Evolutionary conservation across 2,113 vertebrate species (phyloP).

Genomic region (Pteropus alecto): DNA sequence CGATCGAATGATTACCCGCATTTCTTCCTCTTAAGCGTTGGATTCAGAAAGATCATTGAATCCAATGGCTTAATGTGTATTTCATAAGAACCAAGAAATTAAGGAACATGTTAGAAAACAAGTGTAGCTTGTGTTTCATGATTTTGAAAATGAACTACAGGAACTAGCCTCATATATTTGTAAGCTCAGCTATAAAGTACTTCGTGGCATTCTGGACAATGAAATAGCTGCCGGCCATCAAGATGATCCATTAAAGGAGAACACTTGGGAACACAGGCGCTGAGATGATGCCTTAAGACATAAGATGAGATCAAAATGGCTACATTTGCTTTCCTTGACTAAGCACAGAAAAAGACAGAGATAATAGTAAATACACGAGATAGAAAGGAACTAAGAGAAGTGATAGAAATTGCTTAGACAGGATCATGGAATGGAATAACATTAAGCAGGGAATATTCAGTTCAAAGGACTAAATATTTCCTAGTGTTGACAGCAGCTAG

Average conservation of each 20-base stretch:
- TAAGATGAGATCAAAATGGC: not conserved
- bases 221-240: not conserved
- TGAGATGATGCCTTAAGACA: conserved; percentile 30
- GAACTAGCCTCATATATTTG: not conserved
- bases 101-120: conserved; percentile 31
- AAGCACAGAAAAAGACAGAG: conserved; percentile 6
- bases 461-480: not conserved
- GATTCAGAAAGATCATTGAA: not conserved
- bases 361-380: not conserved
- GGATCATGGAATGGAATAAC: not conserved
- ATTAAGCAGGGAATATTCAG: not conserved
- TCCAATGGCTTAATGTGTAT: not conserved
- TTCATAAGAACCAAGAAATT: not conserved
- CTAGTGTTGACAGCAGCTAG: conserved; percentile 37
- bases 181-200: not conserved
- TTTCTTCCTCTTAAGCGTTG: not conserved
- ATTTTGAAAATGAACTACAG: not conserved
- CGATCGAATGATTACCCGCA: not conserved
- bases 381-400: conserved; percentile 13
- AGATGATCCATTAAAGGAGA: not conserved
- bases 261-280: not conserved
- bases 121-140: not conserved
- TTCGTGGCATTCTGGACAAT: not conserved
- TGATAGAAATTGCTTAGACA: conserved; percentile 46
- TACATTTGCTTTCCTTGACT: not conserved